Conservation (phyloP, 1,140 invertebrate genomes). For the Ceratosolen solmsi region DNA sequence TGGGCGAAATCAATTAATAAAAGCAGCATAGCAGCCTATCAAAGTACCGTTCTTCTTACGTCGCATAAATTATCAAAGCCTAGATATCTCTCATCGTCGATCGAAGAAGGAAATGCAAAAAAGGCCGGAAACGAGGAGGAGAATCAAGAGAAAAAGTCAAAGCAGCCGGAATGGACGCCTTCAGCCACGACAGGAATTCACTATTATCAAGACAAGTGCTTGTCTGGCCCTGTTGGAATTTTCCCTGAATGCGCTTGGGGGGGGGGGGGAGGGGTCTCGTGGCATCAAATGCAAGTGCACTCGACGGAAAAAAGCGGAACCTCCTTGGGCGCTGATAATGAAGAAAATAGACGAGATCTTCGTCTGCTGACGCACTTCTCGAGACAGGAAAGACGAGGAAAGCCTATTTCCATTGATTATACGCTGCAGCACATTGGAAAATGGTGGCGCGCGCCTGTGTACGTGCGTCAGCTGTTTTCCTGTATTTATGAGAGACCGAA, state of each 20-base stretch:
- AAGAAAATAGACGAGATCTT: constrained; percentile 24
- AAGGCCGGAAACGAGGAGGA: not conserved
- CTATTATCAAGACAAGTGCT: not conserved
- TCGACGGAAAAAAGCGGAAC: not conserved
- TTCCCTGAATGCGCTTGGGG: not conserved
- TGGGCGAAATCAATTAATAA: too few species aligned
- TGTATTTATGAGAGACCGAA: not conserved
- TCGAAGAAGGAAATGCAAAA: too few species aligned
- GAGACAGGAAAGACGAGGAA: not conserved
- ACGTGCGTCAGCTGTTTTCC: not conserved
- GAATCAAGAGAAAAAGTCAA: not conserved
- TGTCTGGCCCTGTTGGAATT: not conserved
- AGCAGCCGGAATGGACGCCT: not conserved
- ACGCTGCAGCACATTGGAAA: not conserved
- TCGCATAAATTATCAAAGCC: too few species aligned
- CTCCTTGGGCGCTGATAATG: not conserved
- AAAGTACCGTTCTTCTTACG: too few species aligned
- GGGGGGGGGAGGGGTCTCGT: not conserved
- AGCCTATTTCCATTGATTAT: not conserved
- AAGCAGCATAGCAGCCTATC: too few species aligned
- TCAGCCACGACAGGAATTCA: not conserved
- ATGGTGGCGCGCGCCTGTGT: not conserved
- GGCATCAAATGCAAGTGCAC: not conserved
- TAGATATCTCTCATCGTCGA: too few species aligned
- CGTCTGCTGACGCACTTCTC: not conserved